phyloP scores from a whole-genome alignment of 2,888 invertebrate genomes.

The Diarsia dahlii region DNA sequence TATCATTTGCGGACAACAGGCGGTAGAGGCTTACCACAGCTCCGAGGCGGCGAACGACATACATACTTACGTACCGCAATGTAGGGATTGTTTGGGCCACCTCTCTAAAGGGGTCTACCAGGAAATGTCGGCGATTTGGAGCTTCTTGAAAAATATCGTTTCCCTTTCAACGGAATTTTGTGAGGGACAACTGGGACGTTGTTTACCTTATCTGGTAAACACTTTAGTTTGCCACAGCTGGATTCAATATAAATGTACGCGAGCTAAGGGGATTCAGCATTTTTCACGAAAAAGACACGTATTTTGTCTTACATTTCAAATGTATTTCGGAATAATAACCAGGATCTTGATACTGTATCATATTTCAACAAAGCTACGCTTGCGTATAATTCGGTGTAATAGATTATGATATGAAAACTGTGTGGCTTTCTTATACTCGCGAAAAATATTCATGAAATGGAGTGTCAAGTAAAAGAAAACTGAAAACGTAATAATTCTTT shows the following conservation, averaged over 20 bases:
- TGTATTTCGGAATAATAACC: slow-evolving; percentile 42
- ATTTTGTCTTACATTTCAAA: slow-evolving; percentile 45
- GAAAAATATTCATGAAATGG: slow-evolving; percentile 50
- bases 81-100: slow-evolving; percentile 75
- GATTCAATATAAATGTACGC: slow-evolving; percentile 53
- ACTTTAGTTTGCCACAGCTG: slow-evolving; percentile 63
- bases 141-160: slow-evolving; percentile 79
- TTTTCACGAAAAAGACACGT: slow-evolving; percentile 42
- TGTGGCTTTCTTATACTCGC: slow-evolving; percentile 26
- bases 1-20: slow-evolving; percentile 87
- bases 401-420: slow-evolving; percentile 35
- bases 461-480: slow-evolving; percentile 48
- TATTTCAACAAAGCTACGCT: slow-evolving; percentile 37
- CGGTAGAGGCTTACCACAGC: slow-evolving; percentile 81
- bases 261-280: slow-evolving; percentile 43
- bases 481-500: slow-evolving; percentile 47
- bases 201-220: slow-evolving; percentile 72
- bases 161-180: slow-evolving; percentile 73
- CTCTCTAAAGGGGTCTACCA: slow-evolving; percentile 73
- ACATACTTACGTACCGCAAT: slow-evolving; percentile 74
- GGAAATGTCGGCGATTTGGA: slow-evolving; percentile 79
- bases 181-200: slow-evolving; percentile 71
- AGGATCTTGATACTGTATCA: slow-evolving; percentile 29
- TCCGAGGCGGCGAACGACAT: slow-evolving; percentile 76
- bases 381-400: slow-evolving; percentile 43